Conservation (phyloP, 2,888 invertebrate genomes). For the Hirtodrosophila trivittata region DNA sequence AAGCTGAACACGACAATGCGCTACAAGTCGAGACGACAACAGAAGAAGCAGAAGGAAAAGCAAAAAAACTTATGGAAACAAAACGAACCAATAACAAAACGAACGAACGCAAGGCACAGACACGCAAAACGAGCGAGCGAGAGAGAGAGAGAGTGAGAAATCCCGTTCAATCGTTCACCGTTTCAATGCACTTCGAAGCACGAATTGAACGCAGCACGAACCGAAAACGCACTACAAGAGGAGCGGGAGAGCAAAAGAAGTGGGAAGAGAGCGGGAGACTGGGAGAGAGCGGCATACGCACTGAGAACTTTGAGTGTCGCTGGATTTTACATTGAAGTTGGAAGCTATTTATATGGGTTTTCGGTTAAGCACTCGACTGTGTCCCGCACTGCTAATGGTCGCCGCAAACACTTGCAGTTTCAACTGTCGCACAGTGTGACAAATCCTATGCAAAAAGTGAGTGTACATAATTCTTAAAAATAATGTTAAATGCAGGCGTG, state of each 20-base stretch:
- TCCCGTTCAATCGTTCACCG: constrained; percentile 54
- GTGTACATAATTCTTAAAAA: too few species aligned
- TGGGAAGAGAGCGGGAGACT: background rate
- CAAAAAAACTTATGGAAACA: constrained; percentile 18
- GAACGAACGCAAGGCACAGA: constrained; percentile 42
- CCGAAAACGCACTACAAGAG: constrained; percentile 19
- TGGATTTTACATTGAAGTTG: constrained; percentile 49
- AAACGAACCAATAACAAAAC: constrained; percentile 65
- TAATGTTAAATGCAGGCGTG: too few species aligned
- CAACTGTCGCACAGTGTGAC: constrained; percentile 47
- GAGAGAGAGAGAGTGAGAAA: constrained; percentile 20
- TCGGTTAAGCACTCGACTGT: constrained; percentile 46
- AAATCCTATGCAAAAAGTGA: background rate
- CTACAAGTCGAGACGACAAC: constrained; percentile 41
- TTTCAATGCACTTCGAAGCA: constrained; percentile 33
- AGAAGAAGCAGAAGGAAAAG: constrained; percentile 10
- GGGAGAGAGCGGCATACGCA: too few species aligned
- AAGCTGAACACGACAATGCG: constrained; percentile 62
- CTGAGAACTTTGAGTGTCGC: constrained; percentile 36
- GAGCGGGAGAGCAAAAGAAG: background rate
- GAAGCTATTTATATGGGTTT: constrained; percentile 42
- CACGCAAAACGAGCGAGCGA: constrained; percentile 2
- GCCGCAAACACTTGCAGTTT: constrained; percentile 69
- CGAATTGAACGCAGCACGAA: constrained; percentile 49
- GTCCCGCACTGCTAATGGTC: constrained; percentile 48